These are phyloP conservation scores for Troides helena DNA, from an alignment of 2,888 invertebrate genomes.

Conservation along the genomic window DNA sequence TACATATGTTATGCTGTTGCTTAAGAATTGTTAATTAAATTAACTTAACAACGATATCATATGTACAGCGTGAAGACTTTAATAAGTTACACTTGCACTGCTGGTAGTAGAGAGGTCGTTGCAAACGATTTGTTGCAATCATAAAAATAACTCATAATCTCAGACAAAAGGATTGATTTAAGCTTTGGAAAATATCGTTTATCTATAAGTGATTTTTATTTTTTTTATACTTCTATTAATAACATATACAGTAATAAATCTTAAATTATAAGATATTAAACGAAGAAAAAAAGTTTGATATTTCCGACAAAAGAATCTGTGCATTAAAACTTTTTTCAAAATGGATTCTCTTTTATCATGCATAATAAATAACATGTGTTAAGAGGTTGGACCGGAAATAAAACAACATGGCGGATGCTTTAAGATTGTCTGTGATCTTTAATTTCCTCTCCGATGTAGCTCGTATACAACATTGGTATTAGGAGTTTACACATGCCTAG, in stretches of 20 bases:
- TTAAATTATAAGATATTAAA: background rate
- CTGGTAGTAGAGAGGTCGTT: no score
- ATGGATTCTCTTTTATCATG: slow-evolving; percentile 12
- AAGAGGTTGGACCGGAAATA: slow-evolving; percentile 25
- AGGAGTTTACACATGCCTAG: slow-evolving; percentile 3
- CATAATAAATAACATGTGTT: slow-evolving; percentile 16
- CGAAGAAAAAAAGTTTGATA: background rate
- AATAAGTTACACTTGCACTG: no score
- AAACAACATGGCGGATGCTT: slow-evolving; percentile 14
- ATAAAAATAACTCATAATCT: background rate
- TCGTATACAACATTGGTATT: slow-evolving; percentile 12
- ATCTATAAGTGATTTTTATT: no score
- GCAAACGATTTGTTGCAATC: background rate
- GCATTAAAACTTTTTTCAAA: slow-evolving; percentile 6
- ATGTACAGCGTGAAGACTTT: no score
- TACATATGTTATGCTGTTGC: no score
- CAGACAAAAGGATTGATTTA: background rate
- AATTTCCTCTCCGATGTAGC: slow-evolving; percentile 15
- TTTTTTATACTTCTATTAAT: background rate
- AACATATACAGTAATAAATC: background rate
- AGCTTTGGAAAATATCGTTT: background rate
- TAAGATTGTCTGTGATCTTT: slow-evolving; percentile 23
- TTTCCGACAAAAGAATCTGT: background rate
- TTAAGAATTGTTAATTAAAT: no score
- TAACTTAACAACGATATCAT: no score